Percentiles rank a stretch among this genome's conserved stretches.
These are phyloP conservation scores for Lasioglossum leucozonium DNA, from an alignment of 2,888 invertebrate genomes.

Conservation along the genomic window DNA sequence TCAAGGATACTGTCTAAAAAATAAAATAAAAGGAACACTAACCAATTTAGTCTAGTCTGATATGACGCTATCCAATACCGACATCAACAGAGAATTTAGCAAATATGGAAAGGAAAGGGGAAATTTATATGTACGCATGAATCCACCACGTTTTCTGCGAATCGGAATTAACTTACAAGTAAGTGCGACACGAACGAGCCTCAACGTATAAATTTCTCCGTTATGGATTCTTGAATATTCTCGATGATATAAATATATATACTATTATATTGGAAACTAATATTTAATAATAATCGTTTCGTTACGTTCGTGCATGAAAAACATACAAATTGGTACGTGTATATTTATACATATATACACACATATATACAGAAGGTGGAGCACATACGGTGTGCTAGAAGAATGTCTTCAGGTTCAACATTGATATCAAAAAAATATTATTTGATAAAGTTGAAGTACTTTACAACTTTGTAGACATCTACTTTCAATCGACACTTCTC, in stretches of 20 bases:
- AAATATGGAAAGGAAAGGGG: neutral
- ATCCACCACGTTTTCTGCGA: conserved; percentile 37
- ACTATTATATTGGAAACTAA: conserved; percentile 19
- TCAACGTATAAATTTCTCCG: conserved; percentile 27
- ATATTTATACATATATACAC: conserved; percentile 10
- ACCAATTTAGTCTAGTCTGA: neutral
- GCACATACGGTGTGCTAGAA: neutral
- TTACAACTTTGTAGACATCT: neutral
- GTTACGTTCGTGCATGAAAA: conserved; percentile 36
- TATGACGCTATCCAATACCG: neutral
- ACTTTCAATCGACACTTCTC: neutral
- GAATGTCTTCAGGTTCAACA: neutral
- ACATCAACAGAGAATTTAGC: neutral
- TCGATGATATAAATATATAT: conserved; percentile 2
- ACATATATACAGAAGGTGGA: conserved; percentile 3
- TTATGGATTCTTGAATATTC: conserved; percentile 24
- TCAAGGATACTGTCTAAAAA: neutral
- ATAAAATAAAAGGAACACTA: neutral
- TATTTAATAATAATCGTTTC: conserved; percentile 26
- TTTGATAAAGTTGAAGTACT: conserved; percentile 6
- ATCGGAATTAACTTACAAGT: neutral
- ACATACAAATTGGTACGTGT: conserved; percentile 2
- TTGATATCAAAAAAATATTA: conserved; percentile 2
- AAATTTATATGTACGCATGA: conserved; percentile 17
- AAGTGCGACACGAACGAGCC: conserved; percentile 20